Conservation (phyloP, 1,140 invertebrate species). For the Cylas formicarius region DNA sequence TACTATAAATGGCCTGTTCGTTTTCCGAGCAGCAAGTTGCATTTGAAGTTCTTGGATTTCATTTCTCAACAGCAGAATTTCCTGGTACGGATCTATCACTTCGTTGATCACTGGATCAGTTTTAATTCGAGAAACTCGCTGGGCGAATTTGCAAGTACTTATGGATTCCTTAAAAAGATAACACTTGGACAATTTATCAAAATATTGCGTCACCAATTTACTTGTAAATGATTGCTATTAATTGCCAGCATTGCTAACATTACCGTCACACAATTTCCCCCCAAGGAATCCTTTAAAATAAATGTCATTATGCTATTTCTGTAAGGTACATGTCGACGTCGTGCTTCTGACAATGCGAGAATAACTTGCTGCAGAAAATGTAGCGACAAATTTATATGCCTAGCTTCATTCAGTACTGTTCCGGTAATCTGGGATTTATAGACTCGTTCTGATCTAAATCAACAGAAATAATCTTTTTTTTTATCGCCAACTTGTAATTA, state of each 20-base stretch:
- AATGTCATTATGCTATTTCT: constrained; percentile 59
- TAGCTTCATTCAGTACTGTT: constrained; percentile 52
- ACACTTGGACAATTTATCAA: not conserved
- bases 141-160: constrained; percentile 60
- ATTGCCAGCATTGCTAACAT: constrained; percentile 60
- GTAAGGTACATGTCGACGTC: constrained; percentile 55
- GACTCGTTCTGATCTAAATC: constrained; percentile 44
- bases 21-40: constrained; percentile 1
- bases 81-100: constrained; percentile 44
- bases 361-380: constrained; percentile 65
- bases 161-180: constrained; percentile 50
- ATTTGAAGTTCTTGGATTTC: constrained; percentile 25
- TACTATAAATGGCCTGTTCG: not conserved
- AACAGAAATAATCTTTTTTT: constrained; percentile 2
- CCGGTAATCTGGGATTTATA: constrained; percentile 46
- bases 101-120: constrained; percentile 53
- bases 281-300: constrained; percentile 56
- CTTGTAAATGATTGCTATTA: constrained; percentile 48
- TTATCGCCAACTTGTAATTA: constrained; percentile 1
- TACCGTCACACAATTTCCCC: constrained; percentile 59
- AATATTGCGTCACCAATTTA: constrained; percentile 18
- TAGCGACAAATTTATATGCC: constrained; percentile 59
- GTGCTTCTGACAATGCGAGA: constrained; percentile 53
- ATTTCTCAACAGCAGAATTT: constrained; percentile 45
- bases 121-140: constrained; percentile 56